Evolutionary conservation across 2,797 vertebrate genomes (phyloP).

Genomic region (Squalus acanthias): DNA sequence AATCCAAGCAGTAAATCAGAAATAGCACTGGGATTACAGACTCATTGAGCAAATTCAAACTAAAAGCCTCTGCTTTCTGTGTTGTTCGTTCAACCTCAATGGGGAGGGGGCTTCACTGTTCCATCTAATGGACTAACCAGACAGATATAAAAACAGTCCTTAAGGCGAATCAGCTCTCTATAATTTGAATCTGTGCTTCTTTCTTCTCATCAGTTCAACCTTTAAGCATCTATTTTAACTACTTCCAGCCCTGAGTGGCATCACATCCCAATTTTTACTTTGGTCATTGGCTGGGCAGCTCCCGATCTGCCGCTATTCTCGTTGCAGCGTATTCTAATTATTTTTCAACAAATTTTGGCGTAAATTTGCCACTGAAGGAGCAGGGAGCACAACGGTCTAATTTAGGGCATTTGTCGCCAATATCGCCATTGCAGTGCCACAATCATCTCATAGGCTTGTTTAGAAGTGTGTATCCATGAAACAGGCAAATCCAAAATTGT

Average conservation of each 20-base stretch:
- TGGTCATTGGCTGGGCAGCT: neutral
- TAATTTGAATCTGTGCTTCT: neutral
- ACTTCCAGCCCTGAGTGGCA: neutral
- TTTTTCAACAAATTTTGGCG: neutral
- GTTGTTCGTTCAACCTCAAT: neutral
- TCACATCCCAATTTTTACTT: neutral
- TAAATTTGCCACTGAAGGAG: neutral
- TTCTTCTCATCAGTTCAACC: neutral
- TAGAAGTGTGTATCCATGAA: no score
- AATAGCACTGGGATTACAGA: neutral
- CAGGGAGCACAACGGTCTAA: neutral
- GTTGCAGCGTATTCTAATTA: neutral
- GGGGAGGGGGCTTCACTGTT: neutral
- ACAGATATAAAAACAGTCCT: neutral
- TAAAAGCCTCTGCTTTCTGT: neutral
- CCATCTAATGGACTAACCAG: neutral
- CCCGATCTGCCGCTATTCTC: neutral
- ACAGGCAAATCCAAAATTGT: no score
- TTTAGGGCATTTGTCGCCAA: neutral
- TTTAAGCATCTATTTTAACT: neutral
- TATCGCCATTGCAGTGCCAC: no score
- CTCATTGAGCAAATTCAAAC: neutral
- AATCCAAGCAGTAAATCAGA: neutral
- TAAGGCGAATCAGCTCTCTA: neutral
- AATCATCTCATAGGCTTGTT: no score